These are phyloP conservation scores for Polyodon spathula DNA, from an alignment of 2,113 vertebrate species.

Conservation along the genomic window DNA sequence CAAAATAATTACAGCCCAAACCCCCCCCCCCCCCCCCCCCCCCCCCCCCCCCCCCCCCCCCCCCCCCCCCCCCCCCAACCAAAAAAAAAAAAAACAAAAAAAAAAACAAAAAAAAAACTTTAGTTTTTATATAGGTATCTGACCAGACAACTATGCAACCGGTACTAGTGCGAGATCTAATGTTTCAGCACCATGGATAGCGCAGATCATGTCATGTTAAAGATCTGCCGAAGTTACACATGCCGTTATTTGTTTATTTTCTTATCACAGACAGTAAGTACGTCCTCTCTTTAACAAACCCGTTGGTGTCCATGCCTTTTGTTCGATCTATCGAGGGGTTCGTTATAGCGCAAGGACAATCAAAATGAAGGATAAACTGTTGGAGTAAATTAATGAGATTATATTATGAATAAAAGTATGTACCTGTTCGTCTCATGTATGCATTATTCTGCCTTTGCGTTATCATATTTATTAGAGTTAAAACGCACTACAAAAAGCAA, in stretches of 20 bases:
- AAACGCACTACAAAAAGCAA: no score
- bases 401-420: no score
- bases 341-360: background rate
- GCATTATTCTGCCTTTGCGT: no score
- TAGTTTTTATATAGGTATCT: background rate
- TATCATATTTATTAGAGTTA: no score
- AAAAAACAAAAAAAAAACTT: constrained; percentile 6
- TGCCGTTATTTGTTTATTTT: background rate
- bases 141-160: background rate
- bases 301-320: background rate
- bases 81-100: no score
- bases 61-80: no score
- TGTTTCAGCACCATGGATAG: constrained; percentile 53
- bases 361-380: no score
- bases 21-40: no score
- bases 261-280: background rate
- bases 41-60: no score
- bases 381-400: no score
- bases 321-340: background rate
- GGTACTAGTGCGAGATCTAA: background rate
- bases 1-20: no score
- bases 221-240: background rate
- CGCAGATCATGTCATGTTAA: background rate
- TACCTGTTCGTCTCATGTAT: no score
- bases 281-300: background rate